Evolutionary conservation across 2,888 invertebrate species (phyloP).

Genomic region (Nemotelus pantherinus): DNA sequence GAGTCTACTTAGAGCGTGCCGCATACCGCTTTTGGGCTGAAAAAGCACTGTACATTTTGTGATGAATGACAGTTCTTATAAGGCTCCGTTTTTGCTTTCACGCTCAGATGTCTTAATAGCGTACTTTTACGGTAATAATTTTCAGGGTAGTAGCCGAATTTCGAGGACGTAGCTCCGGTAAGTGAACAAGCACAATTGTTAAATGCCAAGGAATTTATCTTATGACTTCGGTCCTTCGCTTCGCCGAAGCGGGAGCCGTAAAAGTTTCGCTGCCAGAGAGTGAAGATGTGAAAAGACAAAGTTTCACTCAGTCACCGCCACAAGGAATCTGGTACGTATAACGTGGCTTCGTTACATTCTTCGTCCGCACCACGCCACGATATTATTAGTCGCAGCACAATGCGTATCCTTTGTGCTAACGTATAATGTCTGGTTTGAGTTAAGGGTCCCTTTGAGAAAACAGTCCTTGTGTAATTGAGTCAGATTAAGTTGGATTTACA

Average conservation of each 20-base stretch:
- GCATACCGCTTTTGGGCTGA: constrained; percentile 7
- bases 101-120: constrained; percentile 43
- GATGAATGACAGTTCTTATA: constrained; percentile 42
- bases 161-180: constrained; percentile 4
- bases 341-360: not conserved
- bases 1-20: constrained; percentile 17
- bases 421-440: constrained; percentile 8
- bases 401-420: constrained; percentile 7
- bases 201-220: constrained; percentile 41
- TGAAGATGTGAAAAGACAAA: not conserved
- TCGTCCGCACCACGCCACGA: not conserved
- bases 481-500: constrained; percentile 17
- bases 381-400: not conserved
- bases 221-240: constrained; percentile 19
- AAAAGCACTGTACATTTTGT: constrained; percentile 34
- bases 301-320: not conserved
- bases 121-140: constrained; percentile 41
- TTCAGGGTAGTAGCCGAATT: constrained; percentile 34
- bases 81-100: constrained; percentile 33
- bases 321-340: not conserved
- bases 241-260: not conserved
- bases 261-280: constrained; percentile 10
- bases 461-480: constrained; percentile 26
- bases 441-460: not conserved
- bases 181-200: constrained; percentile 34